phyloP scores from a whole-genome alignment of 2,888 invertebrate genomes.

The Cephus nigrinus region DNA sequence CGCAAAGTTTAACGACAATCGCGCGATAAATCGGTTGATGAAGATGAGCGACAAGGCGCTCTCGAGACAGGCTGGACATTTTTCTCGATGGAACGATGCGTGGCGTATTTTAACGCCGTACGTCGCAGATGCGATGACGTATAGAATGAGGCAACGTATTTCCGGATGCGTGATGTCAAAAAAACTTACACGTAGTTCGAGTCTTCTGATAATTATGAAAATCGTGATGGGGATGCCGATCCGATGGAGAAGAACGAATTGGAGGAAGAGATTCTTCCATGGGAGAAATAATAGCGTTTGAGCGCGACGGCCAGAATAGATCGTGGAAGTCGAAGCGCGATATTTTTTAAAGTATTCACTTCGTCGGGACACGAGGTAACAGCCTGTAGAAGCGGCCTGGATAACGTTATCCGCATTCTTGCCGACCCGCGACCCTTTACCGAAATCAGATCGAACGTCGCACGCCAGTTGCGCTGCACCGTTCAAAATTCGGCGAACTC shows the following conservation, averaged over 20 bases:
- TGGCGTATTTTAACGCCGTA: background rate
- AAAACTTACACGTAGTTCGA: background rate
- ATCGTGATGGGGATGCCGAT: background rate
- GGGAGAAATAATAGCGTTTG: conserved; percentile 33
- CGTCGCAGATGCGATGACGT: background rate
- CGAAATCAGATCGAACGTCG: conserved; percentile 3
- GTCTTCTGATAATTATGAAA: background rate
- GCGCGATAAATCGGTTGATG: background rate
- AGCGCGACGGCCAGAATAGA: conserved; percentile 25
- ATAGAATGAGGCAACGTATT: background rate
- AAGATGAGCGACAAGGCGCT: background rate
- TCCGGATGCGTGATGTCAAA: background rate
- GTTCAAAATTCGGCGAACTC: conserved; percentile 98
- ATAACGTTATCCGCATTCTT: background rate
- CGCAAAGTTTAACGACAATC: background rate
- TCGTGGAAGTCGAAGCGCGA: background rate
- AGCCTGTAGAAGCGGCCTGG: background rate
- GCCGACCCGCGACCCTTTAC: background rate
- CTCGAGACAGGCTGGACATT: background rate
- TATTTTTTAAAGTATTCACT: background rate
- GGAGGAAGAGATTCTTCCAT: conserved; percentile 22
- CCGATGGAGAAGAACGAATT: background rate
- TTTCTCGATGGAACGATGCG: background rate
- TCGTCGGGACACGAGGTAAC: background rate
- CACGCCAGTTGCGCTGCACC: conserved; percentile 60